Evolutionary conservation across 2,888 invertebrate species (phyloP), one percentile per base, ranked within the genome.

Genomic region (Aricia artaxerxes): DNA sequence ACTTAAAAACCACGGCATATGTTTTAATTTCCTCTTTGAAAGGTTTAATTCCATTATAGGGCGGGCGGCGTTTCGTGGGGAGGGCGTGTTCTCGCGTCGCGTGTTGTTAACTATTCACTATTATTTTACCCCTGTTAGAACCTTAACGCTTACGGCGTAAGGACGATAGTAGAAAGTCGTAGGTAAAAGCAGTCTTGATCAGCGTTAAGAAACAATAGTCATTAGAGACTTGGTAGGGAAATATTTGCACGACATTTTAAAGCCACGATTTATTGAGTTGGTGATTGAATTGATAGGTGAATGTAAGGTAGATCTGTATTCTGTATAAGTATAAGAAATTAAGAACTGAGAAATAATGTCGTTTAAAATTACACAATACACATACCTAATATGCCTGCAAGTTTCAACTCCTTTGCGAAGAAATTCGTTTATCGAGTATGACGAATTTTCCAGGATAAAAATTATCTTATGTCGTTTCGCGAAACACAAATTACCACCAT

Each of bases 11-110:
- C 75, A 9, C 24, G 44, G 11, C 75, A 75, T 75, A 44, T 49
- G 49, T 49, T 76, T 53, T 35, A 53, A 53, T 76, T 73, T 53
- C 49, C 49, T 35, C 35, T 57, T 76, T 57, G 49, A 75, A 75
- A 75, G 11, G 73, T 80, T 80, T 38, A 75, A 64, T 80, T 82
- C 78, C 80, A 81, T 82, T 80, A 82, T 81, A 80, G 81, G 87
- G 86, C 84, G 83, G 84, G 81, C 84, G 81, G 84, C 81, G 81
- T 81, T 81, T 13, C 83, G 92, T 91, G 92, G 81, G 93, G 94
- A 94, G 94, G 94, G 87, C 93, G 93, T 94, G 94, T 93, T 94
- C 90, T 95, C 93, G 93, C 94, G 94, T 92, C 92, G 92, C 91
- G 91, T 90, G 91, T 89, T 87, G 35, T 35, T 13, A 13, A 16